A percentile compares a stretch with the other conserved stretches of the same genome.
Evolutionary conservation across 2,113 vertebrate genomes (phyloP).

Genomic region (Pangasianodon hypophthalmus): DNA sequence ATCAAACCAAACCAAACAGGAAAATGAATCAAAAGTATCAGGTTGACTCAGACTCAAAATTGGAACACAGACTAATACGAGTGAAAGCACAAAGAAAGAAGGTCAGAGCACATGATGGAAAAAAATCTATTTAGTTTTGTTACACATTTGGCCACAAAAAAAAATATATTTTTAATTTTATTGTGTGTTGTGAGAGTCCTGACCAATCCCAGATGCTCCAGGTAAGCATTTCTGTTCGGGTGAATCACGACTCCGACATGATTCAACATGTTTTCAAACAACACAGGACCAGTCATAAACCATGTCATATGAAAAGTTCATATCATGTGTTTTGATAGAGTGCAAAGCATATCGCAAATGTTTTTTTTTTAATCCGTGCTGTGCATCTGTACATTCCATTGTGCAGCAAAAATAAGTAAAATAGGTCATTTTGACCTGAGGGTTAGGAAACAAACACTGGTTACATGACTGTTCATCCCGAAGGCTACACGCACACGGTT

Average conservation of each 20-base stretch:
- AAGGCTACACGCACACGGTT: not conserved
- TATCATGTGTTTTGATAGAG: not conserved
- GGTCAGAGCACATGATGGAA: not conserved
- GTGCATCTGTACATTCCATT: not conserved
- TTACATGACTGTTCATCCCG: not conserved
- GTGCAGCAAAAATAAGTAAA: not conserved
- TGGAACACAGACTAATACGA: not conserved
- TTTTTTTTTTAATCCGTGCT: not conserved
- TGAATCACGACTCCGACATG: not conserved
- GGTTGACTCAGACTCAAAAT: not conserved
- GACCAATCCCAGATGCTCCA: not conserved
- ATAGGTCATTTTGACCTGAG: constrained; percentile 5
- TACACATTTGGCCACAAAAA: not conserved
- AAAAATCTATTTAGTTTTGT: not conserved
- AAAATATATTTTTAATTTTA: not conserved
- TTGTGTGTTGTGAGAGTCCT: not conserved
- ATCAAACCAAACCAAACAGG: not conserved
- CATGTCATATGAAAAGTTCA: not conserved
- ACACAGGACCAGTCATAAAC: not conserved
- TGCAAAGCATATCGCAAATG: not conserved
- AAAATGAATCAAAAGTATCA: not conserved
- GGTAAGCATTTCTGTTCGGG: not conserved
- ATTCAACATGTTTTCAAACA: not conserved
- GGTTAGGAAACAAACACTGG: not conserved
- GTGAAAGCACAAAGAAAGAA: not conserved